Base-by-base conservation (phyloP, 2,888 invertebrate species). In the Xestobium rufovillosum region DNA sequence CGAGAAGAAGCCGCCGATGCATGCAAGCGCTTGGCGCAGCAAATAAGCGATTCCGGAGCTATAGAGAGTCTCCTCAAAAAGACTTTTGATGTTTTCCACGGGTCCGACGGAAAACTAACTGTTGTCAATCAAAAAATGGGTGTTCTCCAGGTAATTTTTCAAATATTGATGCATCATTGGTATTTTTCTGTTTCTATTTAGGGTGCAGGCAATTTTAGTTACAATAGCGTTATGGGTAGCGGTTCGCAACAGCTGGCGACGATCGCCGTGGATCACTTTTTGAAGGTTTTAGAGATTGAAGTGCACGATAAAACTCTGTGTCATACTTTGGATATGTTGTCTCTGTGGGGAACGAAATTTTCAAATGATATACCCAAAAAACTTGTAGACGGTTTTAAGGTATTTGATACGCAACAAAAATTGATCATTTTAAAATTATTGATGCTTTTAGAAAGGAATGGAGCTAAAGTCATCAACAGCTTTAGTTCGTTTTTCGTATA, bases 271-370 rank as follows among this genome's bases (percentile, higher is more conserved):
- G 71, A 76, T 25, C 74, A 81, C 52, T 81, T 87, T 59, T 69
- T 83, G 14, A 83, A 84, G 60, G 78, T 87, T 26, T 68, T 95
- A 26, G 87, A 88, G 56, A 73, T 75, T 31, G 95, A 96, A 73
- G 87, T 88, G 17, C 92, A 95, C 62, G 95, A 96, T 65, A 88
- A 88, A 56, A 91, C 89, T 1, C 66, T 94, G 34, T 78, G 85
- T 44, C 80, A 79, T 50, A 81, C 86, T 4, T 68, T 94, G 14
- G 81, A 87, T 52, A 82, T 83, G 76, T 74, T 92, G 63, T 73
- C 80, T 4, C 61, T 78, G 14, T 95, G 94, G 95, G 77, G 82
- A 32, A 56, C 63, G 10, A 77, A 80, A 56, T 76, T 83, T 44
- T 66, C 67, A 1, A 72, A 68, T n/a, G 73, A 75, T 42, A 67